Conservation (phyloP, 2,113 vertebrate genomes). For the Gorsachius goisagi region DNA sequence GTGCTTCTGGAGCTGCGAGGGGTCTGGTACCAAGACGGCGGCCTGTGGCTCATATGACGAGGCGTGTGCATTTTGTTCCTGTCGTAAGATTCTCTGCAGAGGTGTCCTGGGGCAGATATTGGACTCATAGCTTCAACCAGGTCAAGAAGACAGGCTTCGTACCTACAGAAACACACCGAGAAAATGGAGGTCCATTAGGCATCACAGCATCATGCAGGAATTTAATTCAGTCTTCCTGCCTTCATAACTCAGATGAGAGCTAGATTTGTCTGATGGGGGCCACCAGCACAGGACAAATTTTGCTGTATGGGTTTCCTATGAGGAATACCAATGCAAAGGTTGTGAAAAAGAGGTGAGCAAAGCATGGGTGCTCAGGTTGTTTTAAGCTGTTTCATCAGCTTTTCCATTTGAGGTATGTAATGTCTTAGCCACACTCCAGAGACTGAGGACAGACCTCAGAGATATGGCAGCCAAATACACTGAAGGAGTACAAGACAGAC, state of each 20-base stretch:
- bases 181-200: not conserved
- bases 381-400: constrained; percentile 5
- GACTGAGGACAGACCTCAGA: not conserved
- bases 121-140: constrained; percentile 84
- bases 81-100: not conserved
- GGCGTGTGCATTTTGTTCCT: not conserved
- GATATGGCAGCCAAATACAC: not conserved
- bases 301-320: not conserved
- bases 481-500: not conserved
- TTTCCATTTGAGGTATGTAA: not conserved
- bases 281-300: not conserved
- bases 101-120: constrained; percentile 19
- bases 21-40: not conserved
- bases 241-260: not conserved
- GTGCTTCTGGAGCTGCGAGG: constrained; percentile 45
- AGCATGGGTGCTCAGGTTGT: not conserved
- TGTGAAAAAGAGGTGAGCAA: not conserved
- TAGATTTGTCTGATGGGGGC: not conserved
- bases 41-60: not conserved
- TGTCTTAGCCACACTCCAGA: not conserved
- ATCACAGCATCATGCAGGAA: not conserved
- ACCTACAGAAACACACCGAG: constrained; percentile 71
- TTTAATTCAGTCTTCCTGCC: not conserved
- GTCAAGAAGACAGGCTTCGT: constrained; percentile 80
- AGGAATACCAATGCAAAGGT: not conserved